Evolutionary conservation across 2,113 vertebrate genomes (phyloP), one percentile per base, ranked within the genome.

Genomic region (Ibidorhyncha struthersii): DNA sequence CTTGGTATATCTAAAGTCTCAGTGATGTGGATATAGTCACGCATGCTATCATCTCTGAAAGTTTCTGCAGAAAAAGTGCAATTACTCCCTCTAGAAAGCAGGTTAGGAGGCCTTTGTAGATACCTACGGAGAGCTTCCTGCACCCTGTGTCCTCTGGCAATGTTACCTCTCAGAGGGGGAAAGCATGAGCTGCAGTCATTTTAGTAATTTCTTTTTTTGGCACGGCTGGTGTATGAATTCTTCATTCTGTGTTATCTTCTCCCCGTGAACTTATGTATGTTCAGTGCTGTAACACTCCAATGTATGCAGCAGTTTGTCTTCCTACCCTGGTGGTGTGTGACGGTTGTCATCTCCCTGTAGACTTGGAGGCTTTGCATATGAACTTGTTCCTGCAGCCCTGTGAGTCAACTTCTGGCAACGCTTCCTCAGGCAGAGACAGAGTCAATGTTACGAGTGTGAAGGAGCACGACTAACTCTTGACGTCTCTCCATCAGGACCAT

Each of bases 371-470:
- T 84, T 82, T 62, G 32, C 1, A 3, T 50, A 61, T 0, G 0
- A 82, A 43, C 5, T 1, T 1, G 1, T 32, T 79, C 36, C 17
- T 50, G 47, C 17, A 84, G 50, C 30, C 34, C 40, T 0, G 0
- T 77, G 50, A 89, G n/a, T 71, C 81, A 82, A 5, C 47, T 93
- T 50, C 77, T 55, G 47, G 32, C 0, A 1, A 59, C 1, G 27
- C 2, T 86, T 84, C 20, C 29, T 15, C 13, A 70, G 25, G 36
- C n/a, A 84, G 70, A 45, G 19, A n/a, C 12, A 14, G 47, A 74
- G 25, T n/a, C 38, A 53, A 30, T 0, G 1, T n/a, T 14, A 40
- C 0, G 6, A 62, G 29, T 8, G 18, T 45, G 78, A 82, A 36
- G 32, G 15, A 74, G 9, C 5, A 13, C 2, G 47, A 32, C 17